Conservation (phyloP, 92 coral and sea anemone genomes). For the Hydrozoanthus gracilis region DNA sequence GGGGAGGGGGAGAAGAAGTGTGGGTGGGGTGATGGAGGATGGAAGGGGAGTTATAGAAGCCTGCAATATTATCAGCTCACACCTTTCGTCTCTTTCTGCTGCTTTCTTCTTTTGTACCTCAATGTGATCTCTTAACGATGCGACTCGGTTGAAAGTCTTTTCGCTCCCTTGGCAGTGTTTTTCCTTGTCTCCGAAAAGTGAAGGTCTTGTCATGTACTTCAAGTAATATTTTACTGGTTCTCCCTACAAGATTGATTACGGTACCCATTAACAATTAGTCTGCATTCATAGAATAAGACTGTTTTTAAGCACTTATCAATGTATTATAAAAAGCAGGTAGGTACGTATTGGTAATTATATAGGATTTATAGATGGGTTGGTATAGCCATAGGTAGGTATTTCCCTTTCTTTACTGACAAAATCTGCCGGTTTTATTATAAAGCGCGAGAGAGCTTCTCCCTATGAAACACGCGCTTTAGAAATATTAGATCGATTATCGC, state of each 20-base stretch:
- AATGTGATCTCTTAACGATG: conserved; percentile 69
- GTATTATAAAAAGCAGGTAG: no score
- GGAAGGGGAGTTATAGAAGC: no score
- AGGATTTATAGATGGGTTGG: no score
- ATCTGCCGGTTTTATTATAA: no score
- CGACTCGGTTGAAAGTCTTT: conserved; percentile 7
- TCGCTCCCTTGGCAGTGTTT: conserved; percentile 39
- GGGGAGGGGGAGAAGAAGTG: no score
- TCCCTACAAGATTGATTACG: conserved; percentile 52
- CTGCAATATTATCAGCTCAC: not conserved
- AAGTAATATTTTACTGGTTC: conserved; percentile 87
- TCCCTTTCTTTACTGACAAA: no score
- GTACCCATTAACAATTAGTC: not conserved
- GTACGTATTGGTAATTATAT: no score
- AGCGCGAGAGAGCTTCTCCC: no score
- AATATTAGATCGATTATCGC: no score
- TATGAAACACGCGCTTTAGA: no score
- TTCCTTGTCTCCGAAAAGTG: conserved; percentile 72
- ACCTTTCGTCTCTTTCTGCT: conserved; percentile 93
- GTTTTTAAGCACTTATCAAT: not conserved
- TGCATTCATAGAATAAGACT: not conserved
- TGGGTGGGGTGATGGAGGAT: no score
- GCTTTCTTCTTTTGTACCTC: conserved; percentile 80
- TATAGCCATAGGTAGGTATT: no score
- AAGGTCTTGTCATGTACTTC: conserved; percentile 89